Percentiles rank a stretch among this genome's conserved stretches.
These are phyloP conservation scores for Electrophaes corylata DNA, from an alignment of 2,888 invertebrate species.

Conservation along the genomic window DNA sequence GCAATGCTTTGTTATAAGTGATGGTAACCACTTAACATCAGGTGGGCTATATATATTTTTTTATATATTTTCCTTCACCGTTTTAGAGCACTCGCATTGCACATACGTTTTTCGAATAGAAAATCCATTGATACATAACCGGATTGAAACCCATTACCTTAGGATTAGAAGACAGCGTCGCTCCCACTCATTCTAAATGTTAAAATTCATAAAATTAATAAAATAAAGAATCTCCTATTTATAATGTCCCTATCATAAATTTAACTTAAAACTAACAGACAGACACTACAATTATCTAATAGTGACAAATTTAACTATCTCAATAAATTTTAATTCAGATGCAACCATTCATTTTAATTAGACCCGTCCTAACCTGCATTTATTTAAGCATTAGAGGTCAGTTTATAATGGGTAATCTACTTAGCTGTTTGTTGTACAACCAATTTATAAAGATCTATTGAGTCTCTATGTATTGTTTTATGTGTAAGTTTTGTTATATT, in stretches of 20 bases:
- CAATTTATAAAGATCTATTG: slow-evolving; percentile 16
- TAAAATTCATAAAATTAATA: neutral
- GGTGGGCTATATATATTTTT: too few species aligned
- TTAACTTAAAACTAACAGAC: slow-evolving; percentile 36
- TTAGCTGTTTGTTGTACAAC: slow-evolving; percentile 7
- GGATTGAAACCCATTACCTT: too few species aligned
- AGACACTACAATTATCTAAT: slow-evolving; percentile 43
- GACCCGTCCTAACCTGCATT: slow-evolving; percentile 31
- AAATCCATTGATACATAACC: too few species aligned
- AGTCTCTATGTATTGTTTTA: neutral
- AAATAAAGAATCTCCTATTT: neutral
- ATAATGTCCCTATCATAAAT: slow-evolving; percentile 33
- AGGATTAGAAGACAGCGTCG: too few species aligned
- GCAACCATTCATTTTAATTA: slow-evolving; percentile 23
- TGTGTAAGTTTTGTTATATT: neutral
- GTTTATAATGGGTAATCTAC: slow-evolving; percentile 33
- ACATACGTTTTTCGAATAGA: too few species aligned
- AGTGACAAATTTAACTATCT: slow-evolving; percentile 41
- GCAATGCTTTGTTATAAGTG: too few species aligned
- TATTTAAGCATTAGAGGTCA: slow-evolving; percentile 34
- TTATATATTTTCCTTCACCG: too few species aligned
- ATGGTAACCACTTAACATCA: too few species aligned
- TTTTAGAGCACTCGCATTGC: too few species aligned
- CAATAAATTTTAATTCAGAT: slow-evolving; percentile 43
- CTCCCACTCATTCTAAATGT: neutral